These are phyloP conservation scores for Drosophila kuntzei DNA, from an alignment of 2,888 invertebrate species.

Conservation along the genomic window DNA sequence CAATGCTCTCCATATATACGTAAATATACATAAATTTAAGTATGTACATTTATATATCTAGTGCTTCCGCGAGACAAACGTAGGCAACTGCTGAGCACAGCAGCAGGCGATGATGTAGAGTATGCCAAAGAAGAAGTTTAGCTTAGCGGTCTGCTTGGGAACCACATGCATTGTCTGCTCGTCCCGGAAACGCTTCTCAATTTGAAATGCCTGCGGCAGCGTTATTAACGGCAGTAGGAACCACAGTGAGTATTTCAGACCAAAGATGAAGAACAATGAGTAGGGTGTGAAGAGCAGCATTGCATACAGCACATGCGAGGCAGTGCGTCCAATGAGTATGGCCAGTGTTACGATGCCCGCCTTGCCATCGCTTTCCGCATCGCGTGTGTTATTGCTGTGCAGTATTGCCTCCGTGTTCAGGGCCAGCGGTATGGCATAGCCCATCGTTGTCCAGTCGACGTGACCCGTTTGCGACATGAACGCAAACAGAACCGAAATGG, in stretches of 20 bases:
- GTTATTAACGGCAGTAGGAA: conserved; percentile 95
- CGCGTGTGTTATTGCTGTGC: conserved; percentile 97
- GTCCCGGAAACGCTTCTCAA: conserved; percentile 94
- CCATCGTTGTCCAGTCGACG: conserved; percentile 95
- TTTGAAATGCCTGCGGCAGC: conserved; percentile 94
- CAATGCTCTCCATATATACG: conserved; percentile 20
- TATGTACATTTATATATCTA: conserved; percentile 38
- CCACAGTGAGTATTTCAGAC: conserved; percentile 94
- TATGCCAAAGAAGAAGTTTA: conserved; percentile 96
- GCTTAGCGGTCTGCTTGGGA: conserved; percentile 94
- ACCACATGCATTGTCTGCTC: conserved; percentile 92
- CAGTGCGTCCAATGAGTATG: conserved; percentile 95
- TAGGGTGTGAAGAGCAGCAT: conserved; percentile 96
- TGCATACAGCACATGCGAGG: conserved; percentile 96
- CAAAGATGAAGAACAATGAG: conserved; percentile 93
- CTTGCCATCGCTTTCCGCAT: conserved; percentile 93
- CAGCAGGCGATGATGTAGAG: conserved; percentile 94
- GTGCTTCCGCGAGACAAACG: conserved; percentile 77
- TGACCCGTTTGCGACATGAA: conserved; percentile 96
- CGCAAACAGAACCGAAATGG: conserved; percentile 96
- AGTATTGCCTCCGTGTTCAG: conserved; percentile 97
- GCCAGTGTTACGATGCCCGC: conserved; percentile 97
- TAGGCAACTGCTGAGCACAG: conserved; percentile 88
- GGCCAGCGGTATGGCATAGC: conserved; percentile 97
- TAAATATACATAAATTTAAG: not conserved